Base-by-base conservation (phyloP, 2,888 invertebrate genomes). In the Phyllotreta cruciferae region DNA sequence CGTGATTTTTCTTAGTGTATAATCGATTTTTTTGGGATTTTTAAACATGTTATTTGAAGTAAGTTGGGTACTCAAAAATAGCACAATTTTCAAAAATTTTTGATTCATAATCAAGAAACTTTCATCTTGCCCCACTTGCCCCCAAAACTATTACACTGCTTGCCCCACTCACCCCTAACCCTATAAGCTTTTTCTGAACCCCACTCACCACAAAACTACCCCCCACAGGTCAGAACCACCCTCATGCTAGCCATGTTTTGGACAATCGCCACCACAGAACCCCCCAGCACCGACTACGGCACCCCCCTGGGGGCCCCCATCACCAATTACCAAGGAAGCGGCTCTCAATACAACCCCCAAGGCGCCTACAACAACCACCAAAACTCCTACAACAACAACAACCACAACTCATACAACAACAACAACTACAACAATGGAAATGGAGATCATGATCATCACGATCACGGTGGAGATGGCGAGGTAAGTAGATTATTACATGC, bases 381-480 rank as follows among this genome's bases (percentile, higher is more conserved):
- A 1, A 47, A 24, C n/a, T 34, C 14, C 14, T 8, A 13, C 14
- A 6, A 8, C 13, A 49, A 49, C 39, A 57, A 37, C 10, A 49
- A 24, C n/a, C 49, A 57, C 7, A 13, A 35, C 8, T 14, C 24
- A 10, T 56, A 56, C 24, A 56, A 73, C 79, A 80, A 80, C 65
- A 80, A 81, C 11, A 55, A 55, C 50, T 39, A 63, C 8, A 62
- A 63, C 35, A 64, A 56, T 13, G 63, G 63, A 39, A 49, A 66
- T 54, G 80, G 82, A 39, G 80, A 82, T 42, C 82, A 83, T 64
- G 84, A 85, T 78, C 80, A 79, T 63, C 80, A 81, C 44, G 67
- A 61, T 13, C 38, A 64, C 49, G 24, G 24, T 4, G 55, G 61
- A 3, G 52, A 52, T 41, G 81, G 80, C 44, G 83, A 82, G 80